These are phyloP conservation scores for Laothoe populi DNA, from an alignment of 2,888 invertebrate genomes.

Conservation along the genomic window DNA sequence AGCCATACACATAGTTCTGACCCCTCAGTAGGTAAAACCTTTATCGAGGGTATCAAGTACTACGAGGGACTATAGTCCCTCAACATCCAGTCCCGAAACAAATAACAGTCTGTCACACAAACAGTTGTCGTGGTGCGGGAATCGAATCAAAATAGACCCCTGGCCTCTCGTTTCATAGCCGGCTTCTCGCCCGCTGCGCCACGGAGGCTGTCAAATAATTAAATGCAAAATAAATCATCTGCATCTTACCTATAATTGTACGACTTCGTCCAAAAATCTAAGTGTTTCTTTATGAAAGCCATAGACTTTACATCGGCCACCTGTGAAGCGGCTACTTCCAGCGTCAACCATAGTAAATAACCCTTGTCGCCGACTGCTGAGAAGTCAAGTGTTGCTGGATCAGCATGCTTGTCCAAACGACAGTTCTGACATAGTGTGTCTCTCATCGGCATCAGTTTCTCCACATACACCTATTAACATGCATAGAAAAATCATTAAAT, in stretches of 20 bases:
- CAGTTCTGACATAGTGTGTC: constrained; percentile 85
- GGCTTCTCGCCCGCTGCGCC: too few relatives aligned
- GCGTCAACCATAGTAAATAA: constrained; percentile 89
- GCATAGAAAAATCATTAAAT: constrained; percentile 5
- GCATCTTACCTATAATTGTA: constrained; percentile 88
- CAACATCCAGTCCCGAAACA: too few relatives aligned
- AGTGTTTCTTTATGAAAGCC: constrained; percentile 90
- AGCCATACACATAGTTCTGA: too few relatives aligned
- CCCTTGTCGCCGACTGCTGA: constrained; percentile 90
- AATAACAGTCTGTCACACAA: too few relatives aligned
- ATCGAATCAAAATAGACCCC: too few relatives aligned
- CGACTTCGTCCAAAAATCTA: constrained; percentile 91
- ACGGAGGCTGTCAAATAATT: too few relatives aligned
- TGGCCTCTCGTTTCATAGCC: too few relatives aligned
- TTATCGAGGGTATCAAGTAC: too few relatives aligned
- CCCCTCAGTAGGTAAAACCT: too few relatives aligned
- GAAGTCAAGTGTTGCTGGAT: constrained; percentile 90
- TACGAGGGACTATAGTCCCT: too few relatives aligned
- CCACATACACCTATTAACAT: constrained; percentile 86
- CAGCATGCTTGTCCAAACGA: constrained; percentile 85
- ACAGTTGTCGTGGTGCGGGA: too few relatives aligned
- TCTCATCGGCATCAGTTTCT: constrained; percentile 90
- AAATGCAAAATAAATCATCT: not conserved
- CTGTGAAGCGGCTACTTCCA: constrained; percentile 90
- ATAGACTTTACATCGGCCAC: constrained; percentile 87